Base-by-base conservation (phyloP, 2,113 vertebrate species). In the Serinus canaria region DNA sequence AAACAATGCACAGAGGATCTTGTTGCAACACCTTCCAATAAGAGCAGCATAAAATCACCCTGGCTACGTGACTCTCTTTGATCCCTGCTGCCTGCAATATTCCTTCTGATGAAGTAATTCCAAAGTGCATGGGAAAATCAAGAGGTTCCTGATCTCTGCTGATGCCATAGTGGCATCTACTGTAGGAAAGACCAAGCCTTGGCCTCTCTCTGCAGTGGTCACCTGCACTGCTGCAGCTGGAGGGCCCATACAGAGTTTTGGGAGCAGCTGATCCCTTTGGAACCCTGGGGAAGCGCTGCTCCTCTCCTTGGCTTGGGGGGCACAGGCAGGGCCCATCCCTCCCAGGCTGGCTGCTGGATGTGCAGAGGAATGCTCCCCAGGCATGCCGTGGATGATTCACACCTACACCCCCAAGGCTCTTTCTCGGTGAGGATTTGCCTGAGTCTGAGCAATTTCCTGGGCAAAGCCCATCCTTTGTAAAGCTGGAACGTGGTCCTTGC, bases 1-100 rank as follows among this genome's bases (percentile, higher is more conserved):
- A 87, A 89, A 83, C 49, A 86, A 24, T 17, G 59, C 67, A 77
- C 33, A 13, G 60, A 83, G 60, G 67, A 41, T 64, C 79, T 80
- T 63, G 63, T 94, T 96, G 88, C 83, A 75, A 93, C 83, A 89
- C 52, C 47, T 88, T 95, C 90, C 28, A 3, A 72, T 83, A 86
- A 81, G 55, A 90, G 46, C 47, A 5, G 19, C 69, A 68, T 56
- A 67, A 93, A 94, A 68, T 53, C 41, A 3, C n/a, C 25, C 72
- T 84, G 66, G 41, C 89, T 92, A 64, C 1, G 1, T 86, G 82
- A 83, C 62, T 83, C 68, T 27, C 84, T 49, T n/a, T 74, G 69
- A 35, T 84, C 47, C 22, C 52, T 10, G 5, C 73, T 90, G 23
- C 39, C 60, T 13, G 4, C 56, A 49, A 77, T 64, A 46, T 33